phyloP scores from a whole-genome alignment of 2,113 vertebrate species.

The Speoplatyrhinus poulsoni region DNA sequence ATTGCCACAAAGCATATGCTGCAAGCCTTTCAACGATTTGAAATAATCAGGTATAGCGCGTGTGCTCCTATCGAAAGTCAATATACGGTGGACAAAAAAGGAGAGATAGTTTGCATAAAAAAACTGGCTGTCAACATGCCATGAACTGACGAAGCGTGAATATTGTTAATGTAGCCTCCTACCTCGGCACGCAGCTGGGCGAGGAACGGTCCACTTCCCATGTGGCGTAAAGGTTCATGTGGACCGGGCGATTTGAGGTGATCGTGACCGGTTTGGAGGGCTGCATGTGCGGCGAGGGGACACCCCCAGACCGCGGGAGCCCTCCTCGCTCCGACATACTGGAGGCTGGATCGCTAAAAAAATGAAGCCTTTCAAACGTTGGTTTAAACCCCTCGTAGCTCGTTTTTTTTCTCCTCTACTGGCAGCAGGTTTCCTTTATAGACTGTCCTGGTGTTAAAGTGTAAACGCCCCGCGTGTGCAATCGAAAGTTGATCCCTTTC shows the following conservation, averaged over 20 bases:
- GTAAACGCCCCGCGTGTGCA: slow-evolving; percentile 11
- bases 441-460: slow-evolving; percentile 18
- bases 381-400: background rate
- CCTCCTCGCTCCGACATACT: slow-evolving; percentile 79
- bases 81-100: background rate
- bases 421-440: background rate
- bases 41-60: background rate
- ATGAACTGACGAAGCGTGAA: background rate
- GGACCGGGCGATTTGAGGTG: slow-evolving; percentile 82
- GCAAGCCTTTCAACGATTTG: background rate
- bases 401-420: background rate
- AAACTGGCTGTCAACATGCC: slow-evolving; percentile 15
- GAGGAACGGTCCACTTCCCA: slow-evolving; percentile 92
- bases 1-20: background rate
- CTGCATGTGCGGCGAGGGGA: slow-evolving; percentile 77
- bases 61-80: background rate
- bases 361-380: slow-evolving; percentile 21
- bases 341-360: slow-evolving; percentile 41
- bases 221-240: slow-evolving; percentile 92
- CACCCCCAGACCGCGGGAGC: slow-evolving; percentile 76
- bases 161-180: slow-evolving; percentile 25
- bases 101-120: slow-evolving; percentile 10
- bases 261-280: slow-evolving; percentile 80
- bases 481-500: slow-evolving; percentile 27
- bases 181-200: slow-evolving; percentile 91